These are phyloP conservation scores for Odontocerum albicorne DNA, from an alignment of 2,888 invertebrate genomes.

Conservation along the genomic window DNA sequence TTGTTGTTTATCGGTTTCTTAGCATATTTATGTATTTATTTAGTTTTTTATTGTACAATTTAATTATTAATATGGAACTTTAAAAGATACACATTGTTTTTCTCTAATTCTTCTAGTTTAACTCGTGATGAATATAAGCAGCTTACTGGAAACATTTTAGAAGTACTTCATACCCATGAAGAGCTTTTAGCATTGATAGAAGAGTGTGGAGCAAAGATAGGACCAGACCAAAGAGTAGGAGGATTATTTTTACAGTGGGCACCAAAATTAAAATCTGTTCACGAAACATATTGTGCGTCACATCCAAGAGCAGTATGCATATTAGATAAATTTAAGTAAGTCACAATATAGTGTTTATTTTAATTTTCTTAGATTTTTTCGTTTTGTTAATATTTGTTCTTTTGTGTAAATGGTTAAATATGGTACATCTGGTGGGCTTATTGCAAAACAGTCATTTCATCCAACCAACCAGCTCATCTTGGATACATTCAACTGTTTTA, in stretches of 20 bases:
- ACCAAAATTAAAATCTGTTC: slow-evolving; percentile 78
- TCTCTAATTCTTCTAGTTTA: slow-evolving; percentile 69
- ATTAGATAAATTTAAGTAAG: slow-evolving; percentile 89
- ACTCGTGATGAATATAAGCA: slow-evolving; percentile 83
- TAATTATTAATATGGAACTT: no score
- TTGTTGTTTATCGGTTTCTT: no score
- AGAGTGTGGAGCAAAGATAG: slow-evolving; percentile 71
- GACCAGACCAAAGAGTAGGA: slow-evolving; percentile 83
- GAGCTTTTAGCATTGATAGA: slow-evolving; percentile 78
- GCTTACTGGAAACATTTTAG: slow-evolving; percentile 85
- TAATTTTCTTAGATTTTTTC: slow-evolving; percentile 2
- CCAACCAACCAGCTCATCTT: no score
- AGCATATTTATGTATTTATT: no score
- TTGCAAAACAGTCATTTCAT: no score
- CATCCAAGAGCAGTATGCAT: slow-evolving; percentile 95
- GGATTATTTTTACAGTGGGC: slow-evolving; percentile 87
- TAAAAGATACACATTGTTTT: no score
- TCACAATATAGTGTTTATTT: slow-evolving; percentile 37
- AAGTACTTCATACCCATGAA: slow-evolving; percentile 84
- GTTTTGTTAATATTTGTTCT: neutral
- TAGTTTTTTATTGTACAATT: no score
- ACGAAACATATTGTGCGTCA: slow-evolving; percentile 86
- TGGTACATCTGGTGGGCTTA: no score
- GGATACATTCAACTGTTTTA: no score
- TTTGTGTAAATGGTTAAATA: no score